Percentiles rank a stretch among this genome's conserved stretches.
phyloP scores from a whole-genome alignment of 92 coral and sea anemone genomes.

The Paramuricea clavata region DNA sequence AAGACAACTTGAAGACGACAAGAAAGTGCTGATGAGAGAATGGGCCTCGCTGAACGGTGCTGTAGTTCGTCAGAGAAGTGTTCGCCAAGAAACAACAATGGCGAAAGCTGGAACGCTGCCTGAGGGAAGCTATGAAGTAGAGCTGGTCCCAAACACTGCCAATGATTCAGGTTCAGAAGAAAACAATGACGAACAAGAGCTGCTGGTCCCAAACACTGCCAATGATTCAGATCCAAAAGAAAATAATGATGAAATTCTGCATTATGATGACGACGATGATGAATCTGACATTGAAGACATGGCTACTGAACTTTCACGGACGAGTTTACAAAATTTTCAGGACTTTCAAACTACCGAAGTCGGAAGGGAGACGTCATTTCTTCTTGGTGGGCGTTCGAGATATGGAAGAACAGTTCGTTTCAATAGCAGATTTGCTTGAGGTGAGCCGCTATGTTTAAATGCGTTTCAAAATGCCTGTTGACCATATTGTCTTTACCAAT shows the following conservation, averaged over 20 bases:
- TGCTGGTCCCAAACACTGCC: conserved; percentile 17
- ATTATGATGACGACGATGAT: conserved; percentile 25
- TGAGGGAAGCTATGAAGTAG: conserved; percentile 10
- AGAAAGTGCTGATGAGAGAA: conserved; percentile 24
- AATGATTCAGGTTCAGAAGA: conserved; percentile 1
- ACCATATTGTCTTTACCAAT: too few species aligned
- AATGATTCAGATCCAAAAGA: conserved; percentile 1
- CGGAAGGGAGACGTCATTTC: conserved; percentile 6
- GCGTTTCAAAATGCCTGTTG: too few species aligned
- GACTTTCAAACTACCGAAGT: background rate
- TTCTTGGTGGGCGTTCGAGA: conserved; percentile 13
- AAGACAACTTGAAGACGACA: conserved; percentile 13
- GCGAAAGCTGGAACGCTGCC: conserved; percentile 50
- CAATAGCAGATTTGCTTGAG: background rate
- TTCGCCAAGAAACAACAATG: conserved; percentile 56
- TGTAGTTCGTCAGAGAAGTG: conserved; percentile 56
- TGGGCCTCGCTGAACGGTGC: conserved; percentile 62
- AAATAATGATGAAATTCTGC: conserved; percentile 12
- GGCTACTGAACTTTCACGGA: conserved; percentile 10
- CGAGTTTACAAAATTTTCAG: background rate
- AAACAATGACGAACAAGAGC: conserved; percentile 10
- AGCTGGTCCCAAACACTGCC: conserved; percentile 19
- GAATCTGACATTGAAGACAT: conserved; percentile 9
- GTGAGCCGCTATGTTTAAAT: background rate
- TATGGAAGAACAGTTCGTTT: conserved; percentile 29